Evolutionary conservation across 1,140 invertebrate genomes (phyloP), one percentile per base, ranked within the genome.

Genomic region (Papilio dardanus): DNA sequence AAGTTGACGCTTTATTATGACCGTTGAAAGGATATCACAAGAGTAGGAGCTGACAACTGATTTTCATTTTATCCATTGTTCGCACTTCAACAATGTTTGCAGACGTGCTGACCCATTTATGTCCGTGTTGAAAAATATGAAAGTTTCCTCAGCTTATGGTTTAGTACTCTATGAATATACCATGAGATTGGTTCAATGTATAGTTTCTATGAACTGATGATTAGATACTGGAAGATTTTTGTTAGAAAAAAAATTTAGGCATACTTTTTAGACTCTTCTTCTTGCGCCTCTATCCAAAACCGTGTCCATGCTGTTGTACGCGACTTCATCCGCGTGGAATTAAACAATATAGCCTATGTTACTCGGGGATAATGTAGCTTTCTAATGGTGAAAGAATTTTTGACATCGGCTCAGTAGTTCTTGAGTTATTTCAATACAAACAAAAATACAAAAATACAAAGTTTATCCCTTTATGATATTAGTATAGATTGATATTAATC

Each of bases 51-150:
- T 46, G 42, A 46, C 42, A 46, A 46, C 42, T 46, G 42, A 46
- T 46, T 46, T 7, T 46, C 42, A 46, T 46, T 46, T n/a, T 19
- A 46, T 7, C 42, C 42, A 46, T 46, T 46, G 42, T 46, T 46
- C n/a, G n/a, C 42, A 46, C 42, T 46, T 46, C 42, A 46, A 46
- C 42, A 46, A 46, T 46, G 42, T 46, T 46, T 46, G 42, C 42
- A 19, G 33, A 50, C 37, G 40, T 40, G 19, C 19, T 71, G 68
- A 71, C 68, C 68, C 33, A 69, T 69, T 69, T 69, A 37, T 69
- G 67, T 69, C 37, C 66, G n/a, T 33, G 31, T 42, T 37, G 42
- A 46, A 46, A 46, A 46, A 46, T 46, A 46, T 46, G 42, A 46
- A 46, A 46, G 42, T 46, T 46, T 46, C 19, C 42, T 46, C 42